A percentile compares a stretch with the other conserved stretches of the same genome.
These are phyloP conservation scores for Arrhamphus sclerolepis DNA, from an alignment of 2,797 vertebrate species.

Conservation along the genomic window DNA sequence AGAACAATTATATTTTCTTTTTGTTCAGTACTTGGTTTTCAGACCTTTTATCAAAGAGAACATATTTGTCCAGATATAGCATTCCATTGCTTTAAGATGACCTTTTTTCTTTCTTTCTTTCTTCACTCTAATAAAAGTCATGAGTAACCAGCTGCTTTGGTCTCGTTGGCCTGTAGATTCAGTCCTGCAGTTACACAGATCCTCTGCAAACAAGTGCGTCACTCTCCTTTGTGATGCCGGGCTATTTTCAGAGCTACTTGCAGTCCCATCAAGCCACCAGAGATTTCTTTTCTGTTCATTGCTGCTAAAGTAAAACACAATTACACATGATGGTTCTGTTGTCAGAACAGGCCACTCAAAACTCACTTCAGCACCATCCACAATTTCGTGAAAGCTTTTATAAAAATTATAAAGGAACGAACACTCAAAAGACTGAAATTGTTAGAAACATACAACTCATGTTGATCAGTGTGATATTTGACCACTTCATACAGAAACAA, in stretches of 20 bases:
- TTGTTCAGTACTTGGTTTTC: too few species aligned
- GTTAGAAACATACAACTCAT: neutral
- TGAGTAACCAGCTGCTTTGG: neutral
- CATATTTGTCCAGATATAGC: neutral
- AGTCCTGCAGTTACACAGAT: conserved; percentile 6
- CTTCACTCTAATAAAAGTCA: too few species aligned
- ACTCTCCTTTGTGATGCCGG: neutral
- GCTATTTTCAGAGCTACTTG: conserved; percentile 34
- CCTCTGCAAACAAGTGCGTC: neutral
- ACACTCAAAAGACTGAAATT: neutral
- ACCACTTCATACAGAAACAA: neutral
- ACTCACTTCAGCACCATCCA: neutral
- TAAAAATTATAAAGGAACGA: neutral
- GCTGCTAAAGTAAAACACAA: conserved; percentile 29
- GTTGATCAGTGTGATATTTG: neutral
- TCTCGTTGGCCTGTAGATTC: too few species aligned
- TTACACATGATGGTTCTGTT: conserved; percentile 21
- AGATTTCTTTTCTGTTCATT: conserved; percentile 24
- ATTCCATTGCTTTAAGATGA: neutral
- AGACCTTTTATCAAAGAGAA: neutral
- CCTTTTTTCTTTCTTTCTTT: too few species aligned
- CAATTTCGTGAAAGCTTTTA: conserved; percentile 26
- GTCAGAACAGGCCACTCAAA: conserved; percentile 20
- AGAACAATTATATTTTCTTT: too few species aligned
- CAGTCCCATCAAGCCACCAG: conserved; percentile 1